Evolutionary conservation across 1,140 invertebrate genomes (phyloP).

Genomic region (Lordiphosa stackelbergi): DNA sequence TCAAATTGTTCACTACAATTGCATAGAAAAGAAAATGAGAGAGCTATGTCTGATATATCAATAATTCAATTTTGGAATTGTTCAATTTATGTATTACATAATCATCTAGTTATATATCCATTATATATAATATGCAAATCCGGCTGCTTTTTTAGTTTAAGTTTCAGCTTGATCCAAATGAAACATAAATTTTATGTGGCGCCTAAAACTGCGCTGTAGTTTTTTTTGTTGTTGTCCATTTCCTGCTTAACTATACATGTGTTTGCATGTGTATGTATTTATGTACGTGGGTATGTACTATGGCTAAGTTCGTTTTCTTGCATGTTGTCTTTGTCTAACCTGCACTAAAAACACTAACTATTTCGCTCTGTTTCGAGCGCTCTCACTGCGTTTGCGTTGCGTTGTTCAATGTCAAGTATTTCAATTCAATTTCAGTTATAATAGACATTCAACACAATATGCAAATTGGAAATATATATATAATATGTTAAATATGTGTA

Average conservation of each 20-base stretch:
- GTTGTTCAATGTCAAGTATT: slow-evolving; percentile 13
- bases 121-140: slow-evolving; percentile 30
- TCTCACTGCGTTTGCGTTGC: too few relatives aligned
- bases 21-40: slow-evolving; percentile 36
- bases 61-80: slow-evolving; percentile 28
- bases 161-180: slow-evolving; percentile 3
- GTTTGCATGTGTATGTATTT: slow-evolving; percentile 2
- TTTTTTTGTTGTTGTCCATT: slow-evolving; percentile 21
- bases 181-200: slow-evolving; percentile 14
- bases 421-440: slow-evolving; percentile 15
- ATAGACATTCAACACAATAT: slow-evolving; percentile 23
- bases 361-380: too few relatives aligned
- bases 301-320: background rate
- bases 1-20: slow-evolving; percentile 38
- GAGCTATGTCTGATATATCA: background rate
- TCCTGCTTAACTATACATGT: slow-evolving; percentile 28
- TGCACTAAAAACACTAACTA: too few relatives aligned
- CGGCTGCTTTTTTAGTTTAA: slow-evolving; percentile 1
- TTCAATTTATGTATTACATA: slow-evolving; percentile 61
- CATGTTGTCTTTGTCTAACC: too few relatives aligned
- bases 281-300: background rate
- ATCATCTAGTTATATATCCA: slow-evolving; percentile 48
- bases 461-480: background rate
- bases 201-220: slow-evolving; percentile 42
- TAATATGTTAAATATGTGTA: slow-evolving; percentile 1